Base-by-base conservation (phyloP, 2,888 invertebrate genomes). In the Temnothorax rugatulus region DNA sequence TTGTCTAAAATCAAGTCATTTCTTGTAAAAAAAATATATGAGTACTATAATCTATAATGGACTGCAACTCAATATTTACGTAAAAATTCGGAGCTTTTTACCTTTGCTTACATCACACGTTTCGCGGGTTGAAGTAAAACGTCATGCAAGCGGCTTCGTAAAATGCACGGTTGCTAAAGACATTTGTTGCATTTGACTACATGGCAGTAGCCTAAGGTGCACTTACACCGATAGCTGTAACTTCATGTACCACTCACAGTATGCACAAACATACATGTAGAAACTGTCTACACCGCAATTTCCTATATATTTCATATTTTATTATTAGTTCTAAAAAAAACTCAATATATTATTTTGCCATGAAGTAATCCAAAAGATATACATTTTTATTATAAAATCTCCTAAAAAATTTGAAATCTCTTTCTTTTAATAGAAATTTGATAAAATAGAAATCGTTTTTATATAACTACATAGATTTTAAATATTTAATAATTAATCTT, bases 171-270 rank as follows among this genome's bases (percentile, higher is more conserved):
- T 44, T n/a, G 54, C 54, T 25, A 69, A 68, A 77, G n/a, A 54
- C 54, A 77, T 77, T 68, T 29, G 5, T 54, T 77, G n/a, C 9
- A 44, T 76, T 76, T 63, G 66, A 66, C 41, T 76, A 15, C 66
- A 41, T 38, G 38, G 25, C 52, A 68, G 13, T 9, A 68, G n/a
- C 25, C 25, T 41, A 44, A 44, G n/a, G 41, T 29, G 21, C 47
- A 41, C 25, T 68, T 41, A 13, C n/a, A 34, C 15, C 38, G 9
- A 41, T 5, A n/a, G 52, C 50, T 54, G n/a, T 68, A 77, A 66
- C 13, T 41, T 25, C 8, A 29, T 29, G 1, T 15, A 13, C n/a
- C 54, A 77, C 44, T 68, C 54, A 59, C 2, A 29, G 8, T 44
- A 13, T n/a, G 18, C 4, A 15, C n/a, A 50, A 47, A 61, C 21